These are phyloP conservation scores for Myoxocephalus aenaeus DNA, from an alignment of 2,797 vertebrate genomes.

Conservation along the genomic window DNA sequence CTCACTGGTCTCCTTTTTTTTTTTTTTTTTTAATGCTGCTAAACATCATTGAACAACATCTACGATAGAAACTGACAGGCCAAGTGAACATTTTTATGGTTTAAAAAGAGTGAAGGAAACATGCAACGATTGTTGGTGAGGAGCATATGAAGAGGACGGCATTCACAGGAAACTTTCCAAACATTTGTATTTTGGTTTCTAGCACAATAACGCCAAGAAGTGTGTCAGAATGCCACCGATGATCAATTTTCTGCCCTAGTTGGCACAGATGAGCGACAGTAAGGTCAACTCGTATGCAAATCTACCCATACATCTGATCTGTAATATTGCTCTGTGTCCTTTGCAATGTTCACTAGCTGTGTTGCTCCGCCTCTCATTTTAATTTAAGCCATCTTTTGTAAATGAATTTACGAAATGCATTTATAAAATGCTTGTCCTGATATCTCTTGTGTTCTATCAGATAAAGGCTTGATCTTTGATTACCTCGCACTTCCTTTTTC, in stretches of 20 bases:
- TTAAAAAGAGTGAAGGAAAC: slow-evolving; percentile 16
- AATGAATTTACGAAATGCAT: no score
- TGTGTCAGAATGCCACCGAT: slow-evolving; percentile 13
- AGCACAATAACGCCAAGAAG: not conserved
- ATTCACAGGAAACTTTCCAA: slow-evolving; percentile 12
- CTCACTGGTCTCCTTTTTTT: slow-evolving; percentile 5
- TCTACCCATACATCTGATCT: no score
- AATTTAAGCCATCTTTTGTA: no score
- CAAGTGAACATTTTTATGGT: slow-evolving; percentile 21
- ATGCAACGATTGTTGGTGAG: not conserved
- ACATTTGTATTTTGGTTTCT: slow-evolving; percentile 21
- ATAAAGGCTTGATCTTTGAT: no score
- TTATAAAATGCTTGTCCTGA: no score
- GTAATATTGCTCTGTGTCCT: not conserved
- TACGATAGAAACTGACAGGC: slow-evolving; percentile 14
- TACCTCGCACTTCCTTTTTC: no score
- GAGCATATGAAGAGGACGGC: not conserved
- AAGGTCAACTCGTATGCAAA: no score
- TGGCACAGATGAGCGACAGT: no score
- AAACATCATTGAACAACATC: slow-evolving; percentile 47
- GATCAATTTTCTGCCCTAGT: no score
- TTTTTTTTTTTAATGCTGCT: slow-evolving; percentile 35
- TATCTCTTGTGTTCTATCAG: no score
- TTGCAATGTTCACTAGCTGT: no score
- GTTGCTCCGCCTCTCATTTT: no score